These are phyloP conservation scores for Pluvialis apricaria DNA, from an alignment of 2,113 vertebrate species.

Conservation along the genomic window DNA sequence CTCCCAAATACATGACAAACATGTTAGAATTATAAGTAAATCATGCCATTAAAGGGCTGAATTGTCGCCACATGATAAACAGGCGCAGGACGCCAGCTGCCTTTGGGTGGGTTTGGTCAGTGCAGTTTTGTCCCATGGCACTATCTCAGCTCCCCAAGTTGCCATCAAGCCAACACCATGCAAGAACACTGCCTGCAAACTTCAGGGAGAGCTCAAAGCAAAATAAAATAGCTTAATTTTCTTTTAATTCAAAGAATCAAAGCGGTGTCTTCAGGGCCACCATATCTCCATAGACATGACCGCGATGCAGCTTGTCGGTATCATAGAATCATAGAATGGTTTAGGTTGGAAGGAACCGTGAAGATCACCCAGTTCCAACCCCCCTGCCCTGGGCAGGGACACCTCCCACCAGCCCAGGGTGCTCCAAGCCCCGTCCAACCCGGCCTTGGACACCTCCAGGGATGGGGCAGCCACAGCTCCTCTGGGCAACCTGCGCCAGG, in stretches of 20 bases:
- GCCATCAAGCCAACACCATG: not conserved
- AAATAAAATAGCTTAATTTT: not conserved
- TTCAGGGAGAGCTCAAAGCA: not conserved
- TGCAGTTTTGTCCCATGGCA: fast-evolving
- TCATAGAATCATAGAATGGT: too few relatives aligned
- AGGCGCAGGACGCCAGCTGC: not conserved
- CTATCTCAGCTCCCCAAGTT: not conserved
- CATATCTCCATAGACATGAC: fast-evolving
- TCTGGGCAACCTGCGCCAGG: too few relatives aligned
- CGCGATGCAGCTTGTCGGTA: fast-evolving
- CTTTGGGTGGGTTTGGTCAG: not conserved
- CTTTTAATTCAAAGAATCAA: not conserved
- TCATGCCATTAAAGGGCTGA: not conserved
- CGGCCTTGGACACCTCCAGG: too few relatives aligned
- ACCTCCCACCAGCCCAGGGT: too few relatives aligned
- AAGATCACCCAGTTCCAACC: too few relatives aligned
- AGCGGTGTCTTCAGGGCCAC: not conserved
- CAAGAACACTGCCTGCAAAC: not conserved
- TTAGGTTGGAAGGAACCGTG: too few relatives aligned
- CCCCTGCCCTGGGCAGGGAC: too few relatives aligned
- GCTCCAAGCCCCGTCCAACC: too few relatives aligned
- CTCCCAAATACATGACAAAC: not conserved
- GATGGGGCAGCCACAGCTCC: too few relatives aligned
- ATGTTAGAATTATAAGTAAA: not conserved
- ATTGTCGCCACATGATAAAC: not conserved